Base-by-base conservation (phyloP, 2,113 vertebrate genomes). In the Ammodytes marinus region DNA sequence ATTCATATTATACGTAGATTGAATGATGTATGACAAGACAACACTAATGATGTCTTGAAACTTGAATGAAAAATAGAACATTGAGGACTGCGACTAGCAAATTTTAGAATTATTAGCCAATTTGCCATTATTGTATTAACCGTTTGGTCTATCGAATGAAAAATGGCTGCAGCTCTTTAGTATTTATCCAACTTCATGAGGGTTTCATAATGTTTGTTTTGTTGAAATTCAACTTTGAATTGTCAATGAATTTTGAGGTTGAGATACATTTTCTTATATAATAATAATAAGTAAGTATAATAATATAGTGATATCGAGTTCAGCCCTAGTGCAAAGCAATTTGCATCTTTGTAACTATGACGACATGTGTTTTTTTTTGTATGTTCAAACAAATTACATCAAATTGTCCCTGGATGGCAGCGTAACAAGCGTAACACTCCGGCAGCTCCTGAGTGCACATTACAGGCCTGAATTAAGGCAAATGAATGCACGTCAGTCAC, bases 401-500 rank as follows among this genome's bases (percentile, higher is more conserved):
- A 53, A 65, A 63, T 19, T n/a, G 14, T 40, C 45, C 27, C 55
- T 59, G 27, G 39, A 54, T 54, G 35, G 27, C 17, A 27, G 10
- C 1, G 11, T 66, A 15, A 54, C 2, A 37, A 65, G 17, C 6
- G 39, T 13, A 45, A 43, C 5, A 10, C 54, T 39, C 9, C 5
- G 19, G 39, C 47, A 60, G 35, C 55, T 50, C 45, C 14, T 65
- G 77, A 53, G 53, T 57, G 14, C 10, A 50, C 27, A 58, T 35
- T 54, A 35, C 39, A 53, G n/a, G 45, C 55, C 46, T 37, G 52
- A 80, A 82, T 81, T 66, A 79, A 80, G 45, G 64, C 13, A 5
- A 72, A 79, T 80, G 4, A 69, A 64, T 80, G 77, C 81, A 69
- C 8, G 59, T 58, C 68, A 68, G 39, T 73, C 74, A 74, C 59